Evolutionary conservation across 1,140 invertebrate species (phyloP), one percentile per base, ranked within the genome.

Genomic region (Sesamia nonagrioides): DNA sequence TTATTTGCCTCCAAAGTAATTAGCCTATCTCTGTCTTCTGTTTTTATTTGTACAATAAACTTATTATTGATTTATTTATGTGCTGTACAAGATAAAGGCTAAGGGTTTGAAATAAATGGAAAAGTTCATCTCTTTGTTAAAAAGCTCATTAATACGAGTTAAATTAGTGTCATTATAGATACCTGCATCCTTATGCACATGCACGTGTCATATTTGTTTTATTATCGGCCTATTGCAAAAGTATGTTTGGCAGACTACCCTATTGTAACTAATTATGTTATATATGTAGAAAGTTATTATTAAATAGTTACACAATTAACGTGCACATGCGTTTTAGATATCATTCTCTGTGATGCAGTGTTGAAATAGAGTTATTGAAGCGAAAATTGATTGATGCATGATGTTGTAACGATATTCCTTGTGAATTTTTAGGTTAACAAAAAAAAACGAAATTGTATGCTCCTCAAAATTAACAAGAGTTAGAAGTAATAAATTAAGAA

Each of bases 401-500:
- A 58, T 73, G 52, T 58, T 73, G 71, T 73, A 73, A 73, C 71
- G 8, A 72, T 72, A 60, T 35, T 54, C 27, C 68, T 71, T 71
- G 54, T 42, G 71, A 73, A 73, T 60, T 73, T 73, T 58, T 73
- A 73, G 71, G 71, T 73, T 73, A 73, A 42, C 37, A 58, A 35
- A 54, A 71, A 54, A 71, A 54, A 52, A 5, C 18, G 2, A 15
- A 71, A 52, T 35, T 71, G 33, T 71, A 8, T 27, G 27, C 27
- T 3, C 27, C 27, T 2, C 0, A n/a, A 0, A 71, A 13, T 71
- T 6, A 71, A 27, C 27, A 3, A 27, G 1, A 71, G 6, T 54
- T 27, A 35, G 17, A n/a, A 1, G 4, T 48, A 13, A 3, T n/a
- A 45, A 18, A 18, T 15, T 50, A n/a, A 3, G 42, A 50, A 33